Evolutionary conservation across 2,888 invertebrate genomes (phyloP).

Genomic region (Hypolimnas misippus): DNA sequence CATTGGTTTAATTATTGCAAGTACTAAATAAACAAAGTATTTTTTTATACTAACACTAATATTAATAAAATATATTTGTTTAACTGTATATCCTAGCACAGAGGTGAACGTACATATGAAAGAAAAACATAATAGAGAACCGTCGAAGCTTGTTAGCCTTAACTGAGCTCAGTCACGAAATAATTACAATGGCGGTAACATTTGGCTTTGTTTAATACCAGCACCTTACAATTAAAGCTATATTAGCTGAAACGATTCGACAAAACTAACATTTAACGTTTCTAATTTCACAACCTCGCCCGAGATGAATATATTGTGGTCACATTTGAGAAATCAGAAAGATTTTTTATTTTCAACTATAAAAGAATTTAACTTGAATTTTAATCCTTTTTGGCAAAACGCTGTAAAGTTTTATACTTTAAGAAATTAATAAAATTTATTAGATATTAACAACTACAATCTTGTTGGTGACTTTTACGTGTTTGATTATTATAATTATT

Average conservation of each 20-base stretch:
- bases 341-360: not conserved
- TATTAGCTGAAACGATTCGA: constrained; percentile 10
- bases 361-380: too few relatives aligned
- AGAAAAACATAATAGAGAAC: constrained; percentile 23
- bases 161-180: constrained; percentile 40
- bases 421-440: too few relatives aligned
- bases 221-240: constrained; percentile 8
- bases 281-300: not conserved
- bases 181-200: constrained; percentile 34
- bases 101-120: constrained; percentile 10
- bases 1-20: too few relatives aligned
- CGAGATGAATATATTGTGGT: not conserved
- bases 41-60: too few relatives aligned
- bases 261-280: constrained; percentile 1
- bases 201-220: constrained; percentile 27
- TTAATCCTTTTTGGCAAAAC: too few relatives aligned
- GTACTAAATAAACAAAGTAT: too few relatives aligned
- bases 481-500: too few relatives aligned
- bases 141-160: constrained; percentile 30
- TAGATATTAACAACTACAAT: too few relatives aligned
- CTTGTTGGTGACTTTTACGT: too few relatives aligned
- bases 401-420: too few relatives aligned
- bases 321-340: not conserved
- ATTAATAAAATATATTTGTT: too few relatives aligned
- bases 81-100: not conserved